Evolutionary conservation across 2,113 vertebrate genomes (phyloP), one percentile per base, ranked within the genome.

Genomic region (Ranitomeya variabilis): DNA sequence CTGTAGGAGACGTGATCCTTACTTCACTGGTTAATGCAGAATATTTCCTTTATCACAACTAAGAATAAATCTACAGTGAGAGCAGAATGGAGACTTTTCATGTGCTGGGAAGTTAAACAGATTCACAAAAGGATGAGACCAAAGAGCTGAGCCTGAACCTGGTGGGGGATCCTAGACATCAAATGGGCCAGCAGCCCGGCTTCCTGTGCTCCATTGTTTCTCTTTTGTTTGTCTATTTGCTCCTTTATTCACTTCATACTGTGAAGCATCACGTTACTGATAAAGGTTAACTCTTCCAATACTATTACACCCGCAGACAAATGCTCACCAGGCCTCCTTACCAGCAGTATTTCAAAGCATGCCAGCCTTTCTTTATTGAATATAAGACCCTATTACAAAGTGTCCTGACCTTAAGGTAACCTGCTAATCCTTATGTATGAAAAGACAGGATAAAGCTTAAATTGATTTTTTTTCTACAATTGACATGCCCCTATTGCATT

Each of bases 81-180:
- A 21, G 55, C 37, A 83, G 62, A 88, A 88, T 88, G 18, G 7
- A 11, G 55, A 23, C 55, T 74, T 80, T 77, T 83, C 77, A 76
- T 83, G 71, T 83, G 71, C 52, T 14, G n/a, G 12, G 91, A 92
- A 92, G 94, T 94, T 95, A 94, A 93, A 92, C 93, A 94, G 76
- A 84, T 96, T 95, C 93, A 94, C 93, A 94, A 95, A 92, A 92
- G 93, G 92, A 93, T 91, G 92, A 94, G 95, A 95, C 95, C 95
- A 96, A 96, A 96, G 94, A 91, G 92, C 92, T 93, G 92, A 92
- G 92, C 94, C 55, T 83, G 31, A 93, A 94, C 94, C 91, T 91
- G 87, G 64, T 57, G 90, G 92, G 94, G 93, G 93, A 92, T 92
- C 93, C 91, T 67, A 37, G 79, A 92, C 90, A 86, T 64, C 94